These are phyloP conservation scores for Plusia festucae DNA, from an alignment of 2,888 invertebrate species.

Conservation along the genomic window DNA sequence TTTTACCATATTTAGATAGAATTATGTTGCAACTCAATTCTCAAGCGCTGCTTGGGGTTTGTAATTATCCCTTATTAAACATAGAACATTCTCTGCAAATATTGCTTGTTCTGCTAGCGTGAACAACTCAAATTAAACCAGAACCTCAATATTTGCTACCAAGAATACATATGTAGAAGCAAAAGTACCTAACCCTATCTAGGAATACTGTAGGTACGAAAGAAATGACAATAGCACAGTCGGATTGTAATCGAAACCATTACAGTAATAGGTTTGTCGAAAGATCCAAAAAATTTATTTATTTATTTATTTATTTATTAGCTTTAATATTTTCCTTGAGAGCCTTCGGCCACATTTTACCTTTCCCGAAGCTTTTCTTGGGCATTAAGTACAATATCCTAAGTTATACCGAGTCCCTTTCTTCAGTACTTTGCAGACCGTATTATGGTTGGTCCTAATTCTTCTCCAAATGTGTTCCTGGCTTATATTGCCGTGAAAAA, in stretches of 20 bases:
- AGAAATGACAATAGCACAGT: background rate
- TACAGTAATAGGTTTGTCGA: background rate
- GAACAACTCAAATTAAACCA: too few species aligned
- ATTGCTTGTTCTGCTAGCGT: too few species aligned
- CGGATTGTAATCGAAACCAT: slow-evolving; percentile 4
- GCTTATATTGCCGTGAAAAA: slow-evolving; percentile 38
- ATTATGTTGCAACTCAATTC: too few species aligned
- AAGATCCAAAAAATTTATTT: too few species aligned
- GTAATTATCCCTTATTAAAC: too few species aligned
- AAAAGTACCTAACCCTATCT: background rate
- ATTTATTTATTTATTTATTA: too few species aligned
- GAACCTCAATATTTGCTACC: too few species aligned
- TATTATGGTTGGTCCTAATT: slow-evolving; percentile 44
- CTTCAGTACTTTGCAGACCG: slow-evolving; percentile 36
- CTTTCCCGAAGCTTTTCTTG: slow-evolving; percentile 23
- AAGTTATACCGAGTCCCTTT: slow-evolving; percentile 15
- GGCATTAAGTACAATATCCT: slow-evolving; percentile 29
- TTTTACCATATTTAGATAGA: too few species aligned
- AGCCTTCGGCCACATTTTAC: slow-evolving; percentile 2
- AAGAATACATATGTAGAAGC: too few species aligned
- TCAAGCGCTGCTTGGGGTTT: too few species aligned
- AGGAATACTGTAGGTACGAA: background rate
- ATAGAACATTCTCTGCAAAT: too few species aligned
- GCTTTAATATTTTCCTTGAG: background rate
- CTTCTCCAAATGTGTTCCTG: slow-evolving; percentile 34